Percentiles rank a stretch among this genome's conserved stretches.
phyloP scores from a whole-genome alignment of 2,888 invertebrate genomes.

The Petrolisthes manimaculis region DNA sequence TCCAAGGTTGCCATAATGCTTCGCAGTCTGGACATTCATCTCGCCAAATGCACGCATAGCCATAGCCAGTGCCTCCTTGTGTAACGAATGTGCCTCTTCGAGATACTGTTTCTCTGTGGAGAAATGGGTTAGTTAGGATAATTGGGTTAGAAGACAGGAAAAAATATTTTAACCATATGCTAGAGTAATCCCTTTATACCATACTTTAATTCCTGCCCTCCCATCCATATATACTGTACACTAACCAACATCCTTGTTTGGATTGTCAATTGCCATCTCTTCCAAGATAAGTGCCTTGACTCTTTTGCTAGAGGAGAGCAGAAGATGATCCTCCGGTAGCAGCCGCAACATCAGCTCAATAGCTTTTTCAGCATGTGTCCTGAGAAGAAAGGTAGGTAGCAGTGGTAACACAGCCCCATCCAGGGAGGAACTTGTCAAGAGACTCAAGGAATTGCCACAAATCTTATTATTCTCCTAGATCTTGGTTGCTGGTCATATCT shows the following conservation, averaged over 20 bases:
- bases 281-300: conserved; percentile 93
- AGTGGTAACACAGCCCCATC: no score
- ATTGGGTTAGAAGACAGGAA: no score
- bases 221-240: conserved; percentile 67
- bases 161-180: no score
- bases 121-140: no score
- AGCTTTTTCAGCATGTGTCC: conserved; percentile 85
- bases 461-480: no score
- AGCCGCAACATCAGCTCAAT: conserved; percentile 85
- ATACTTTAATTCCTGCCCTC: conserved; percentile 56
- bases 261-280: conserved; percentile 90
- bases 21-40: conserved; percentile 93
- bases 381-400: conserved; percentile 67
- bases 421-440: no score
- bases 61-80: conserved; percentile 84
- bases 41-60: conserved; percentile 89
- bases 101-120: conserved; percentile 76
- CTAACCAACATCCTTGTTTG: conserved; percentile 68
- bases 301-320: conserved; percentile 88
- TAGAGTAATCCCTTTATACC: neutral
- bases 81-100: conserved; percentile 84
- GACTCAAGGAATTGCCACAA: no score
- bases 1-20: conserved; percentile 95
- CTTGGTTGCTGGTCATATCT: no score
- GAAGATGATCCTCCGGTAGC: conserved; percentile 84